Conservation (phyloP, 1,140 invertebrate genomes). For the Metaphire vulgaris region DNA sequence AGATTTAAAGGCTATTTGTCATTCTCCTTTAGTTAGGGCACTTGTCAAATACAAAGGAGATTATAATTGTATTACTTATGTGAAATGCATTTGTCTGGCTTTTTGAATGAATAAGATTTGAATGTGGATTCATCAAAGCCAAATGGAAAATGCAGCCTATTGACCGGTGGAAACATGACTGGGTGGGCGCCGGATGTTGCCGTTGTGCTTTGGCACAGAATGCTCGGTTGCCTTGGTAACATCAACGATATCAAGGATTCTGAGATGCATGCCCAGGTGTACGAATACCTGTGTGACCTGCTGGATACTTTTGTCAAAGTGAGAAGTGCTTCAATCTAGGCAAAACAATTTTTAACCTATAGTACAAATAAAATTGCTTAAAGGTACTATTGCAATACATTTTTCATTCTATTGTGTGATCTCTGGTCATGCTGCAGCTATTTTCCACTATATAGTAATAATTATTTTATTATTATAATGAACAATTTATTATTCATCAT, state of each 20-base stretch:
- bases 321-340: too few relatives aligned
- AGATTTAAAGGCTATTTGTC: neutral
- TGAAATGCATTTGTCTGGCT: neutral
- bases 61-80: neutral
- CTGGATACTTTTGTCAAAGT: constrained; percentile 68
- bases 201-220: constrained; percentile 85
- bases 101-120: neutral
- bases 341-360: too few relatives aligned
- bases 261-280: constrained; percentile 79
- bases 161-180: neutral
- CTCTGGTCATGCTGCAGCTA: too few relatives aligned
- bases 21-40: neutral
- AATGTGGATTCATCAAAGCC: neutral
- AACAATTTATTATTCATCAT: too few relatives aligned
- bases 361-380: too few relatives aligned
- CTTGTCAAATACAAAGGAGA: neutral
- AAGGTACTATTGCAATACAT: too few relatives aligned
- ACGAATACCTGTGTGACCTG: constrained; percentile 84
- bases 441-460: too few relatives aligned
- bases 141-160: neutral
- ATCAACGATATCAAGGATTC: constrained; percentile 82
- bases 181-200: constrained; percentile 93
- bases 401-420: too few relatives aligned
- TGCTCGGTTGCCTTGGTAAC: constrained; percentile 89
- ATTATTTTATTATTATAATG: constrained; percentile 4